Percentiles rank a stretch among this genome's conserved stretches.
Conservation (phyloP, 2,888 invertebrate species). For the Lasius fuliginosus region DNA sequence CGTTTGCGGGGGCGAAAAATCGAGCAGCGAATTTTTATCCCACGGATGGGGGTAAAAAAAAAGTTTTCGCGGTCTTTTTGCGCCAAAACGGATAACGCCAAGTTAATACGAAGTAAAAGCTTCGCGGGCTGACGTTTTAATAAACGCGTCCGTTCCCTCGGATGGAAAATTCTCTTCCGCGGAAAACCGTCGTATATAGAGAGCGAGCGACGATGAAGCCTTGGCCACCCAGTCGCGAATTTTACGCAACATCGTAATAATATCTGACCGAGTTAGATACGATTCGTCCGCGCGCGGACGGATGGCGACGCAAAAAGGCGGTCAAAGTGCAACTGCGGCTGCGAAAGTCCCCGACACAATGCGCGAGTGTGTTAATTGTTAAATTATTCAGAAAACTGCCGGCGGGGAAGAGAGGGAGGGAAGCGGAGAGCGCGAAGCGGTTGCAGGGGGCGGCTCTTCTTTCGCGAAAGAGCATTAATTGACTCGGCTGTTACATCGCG, state of each 20-base stretch:
- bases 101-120: conserved; percentile 65
- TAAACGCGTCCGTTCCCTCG: conserved; percentile 27
- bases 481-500: conserved; percentile 32
- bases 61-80: conserved; percentile 31
- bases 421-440: conserved; percentile 19
- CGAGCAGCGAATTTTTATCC: conserved; percentile 46
- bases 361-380: conserved; percentile 9
- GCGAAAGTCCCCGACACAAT: background rate
- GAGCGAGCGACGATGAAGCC: background rate
- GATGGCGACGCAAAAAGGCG: conserved; percentile 36
- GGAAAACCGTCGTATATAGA: background rate
- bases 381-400: conserved; percentile 70
- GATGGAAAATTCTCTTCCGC: conserved; percentile 3
- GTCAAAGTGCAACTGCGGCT: conserved; percentile 9
- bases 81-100: conserved; percentile 30
- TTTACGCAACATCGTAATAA: conserved; percentile 14
- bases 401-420: conserved; percentile 21
- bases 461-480: conserved; percentile 68
- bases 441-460: conserved; percentile 63
- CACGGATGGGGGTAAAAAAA: background rate
- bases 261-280: conserved; percentile 4
- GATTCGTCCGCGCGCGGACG: conserved; percentile 12
- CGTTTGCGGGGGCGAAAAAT: conserved; percentile 37
- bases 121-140: conserved; percentile 31
- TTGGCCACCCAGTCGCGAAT: conserved; percentile 3